Conservation (phyloP, 1,140 invertebrate genomes). For the Mycetomoellerius zeteki region DNA sequence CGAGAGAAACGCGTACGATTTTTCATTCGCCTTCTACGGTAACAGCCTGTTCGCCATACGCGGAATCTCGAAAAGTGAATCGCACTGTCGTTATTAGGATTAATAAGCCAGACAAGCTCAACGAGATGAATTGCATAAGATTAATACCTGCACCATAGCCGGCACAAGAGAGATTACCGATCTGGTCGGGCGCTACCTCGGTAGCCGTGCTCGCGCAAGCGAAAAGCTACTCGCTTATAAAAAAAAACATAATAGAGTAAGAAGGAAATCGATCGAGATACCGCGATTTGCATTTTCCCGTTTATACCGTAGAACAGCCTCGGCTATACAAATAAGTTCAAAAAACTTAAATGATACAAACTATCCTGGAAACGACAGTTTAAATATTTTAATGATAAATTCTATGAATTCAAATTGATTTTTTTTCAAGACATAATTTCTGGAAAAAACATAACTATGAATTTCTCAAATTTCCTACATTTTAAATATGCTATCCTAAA, state of each 20-base stretch:
- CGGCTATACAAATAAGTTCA: not conserved
- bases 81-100: slow-evolving; percentile 71
- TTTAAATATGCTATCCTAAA: slow-evolving; percentile 16
- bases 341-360: slow-evolving; percentile 6
- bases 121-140: slow-evolving; percentile 82
- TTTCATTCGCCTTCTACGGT: slow-evolving; percentile 53
- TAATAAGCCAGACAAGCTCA: slow-evolving; percentile 67
- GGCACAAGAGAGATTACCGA: slow-evolving; percentile 80
- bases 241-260: slow-evolving; percentile 35
- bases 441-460: not conserved
- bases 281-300: slow-evolving; percentile 61
- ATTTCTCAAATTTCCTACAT: not conserved
- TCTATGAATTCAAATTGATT: not conserved
- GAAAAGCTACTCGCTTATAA: slow-evolving; percentile 56
- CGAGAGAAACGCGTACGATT: slow-evolving; percentile 32
- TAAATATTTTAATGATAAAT: slow-evolving; percentile 4
- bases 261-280: slow-evolving; percentile 46
- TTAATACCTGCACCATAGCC: slow-evolving; percentile 81
- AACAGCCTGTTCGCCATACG: not conserved
- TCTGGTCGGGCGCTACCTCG: slow-evolving; percentile 76
- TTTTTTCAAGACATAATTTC: not conserved
- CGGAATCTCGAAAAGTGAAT: slow-evolving; percentile 72
- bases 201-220: slow-evolving; percentile 59
- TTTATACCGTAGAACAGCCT: slow-evolving; percentile 39
- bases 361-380: not conserved